phyloP scores from a whole-genome alignment of 2,888 invertebrate genomes.

The Clostera curtula region DNA sequence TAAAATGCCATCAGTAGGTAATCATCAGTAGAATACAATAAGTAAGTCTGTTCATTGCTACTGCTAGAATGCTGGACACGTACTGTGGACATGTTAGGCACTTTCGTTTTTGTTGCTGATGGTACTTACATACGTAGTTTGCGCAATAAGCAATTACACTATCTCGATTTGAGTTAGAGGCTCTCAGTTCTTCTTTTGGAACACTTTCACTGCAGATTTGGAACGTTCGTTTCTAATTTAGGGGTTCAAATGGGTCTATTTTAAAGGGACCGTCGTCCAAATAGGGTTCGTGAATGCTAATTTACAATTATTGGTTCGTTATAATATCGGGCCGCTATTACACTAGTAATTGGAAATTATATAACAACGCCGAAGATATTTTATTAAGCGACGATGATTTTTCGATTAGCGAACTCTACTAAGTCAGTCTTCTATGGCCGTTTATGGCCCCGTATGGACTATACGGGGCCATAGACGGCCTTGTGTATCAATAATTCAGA shows the following conservation, averaged over 20 bases:
- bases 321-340: no score
- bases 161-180: slow-evolving; percentile 9
- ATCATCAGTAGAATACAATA: slow-evolving; percentile 3
- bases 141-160: slow-evolving; percentile 14
- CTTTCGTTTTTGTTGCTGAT: slow-evolving; percentile 17
- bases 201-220: slow-evolving; percentile 15
- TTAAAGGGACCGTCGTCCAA: slow-evolving; percentile 4
- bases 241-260: slow-evolving; percentile 16
- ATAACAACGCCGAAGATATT: no score
- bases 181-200: slow-evolving; percentile 14
- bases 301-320: no score
- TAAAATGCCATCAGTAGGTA: slow-evolving; percentile 4
- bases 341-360: no score
- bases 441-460: no score
- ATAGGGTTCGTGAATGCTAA: no score
- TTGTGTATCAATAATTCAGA: slow-evolving; percentile 25
- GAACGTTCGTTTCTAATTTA: not conserved
- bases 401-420: no score
- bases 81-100: slow-evolving; percentile 5
- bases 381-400: no score
- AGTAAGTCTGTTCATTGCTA: slow-evolving; percentile 1
- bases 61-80: slow-evolving; percentile 7
- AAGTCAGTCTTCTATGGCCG: no score
- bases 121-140: slow-evolving; percentile 9
- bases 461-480: slow-evolving; percentile 24